These are phyloP conservation scores for Pocota personata DNA, from an alignment of 2,888 invertebrate genomes.

Conservation along the genomic window DNA sequence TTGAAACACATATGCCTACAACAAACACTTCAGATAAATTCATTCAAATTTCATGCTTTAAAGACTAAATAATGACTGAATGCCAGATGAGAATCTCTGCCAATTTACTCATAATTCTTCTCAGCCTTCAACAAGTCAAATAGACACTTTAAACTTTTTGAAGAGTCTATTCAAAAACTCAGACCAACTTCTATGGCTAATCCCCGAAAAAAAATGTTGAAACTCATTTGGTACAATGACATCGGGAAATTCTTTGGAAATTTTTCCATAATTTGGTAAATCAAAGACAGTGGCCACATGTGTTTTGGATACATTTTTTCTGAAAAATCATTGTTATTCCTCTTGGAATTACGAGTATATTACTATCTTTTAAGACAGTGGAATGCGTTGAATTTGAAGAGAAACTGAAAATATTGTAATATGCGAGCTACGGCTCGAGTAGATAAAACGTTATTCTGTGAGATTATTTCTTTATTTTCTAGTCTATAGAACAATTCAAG, in stretches of 20 bases:
- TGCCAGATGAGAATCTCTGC: not conserved
- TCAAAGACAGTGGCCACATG: not conserved
- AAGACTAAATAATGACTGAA: not conserved
- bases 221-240: not conserved
- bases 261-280: not conserved
- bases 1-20: not conserved
- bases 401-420: not conserved
- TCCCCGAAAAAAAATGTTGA: not conserved
- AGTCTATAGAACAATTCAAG: too few relatives aligned
- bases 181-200: not conserved
- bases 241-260: not conserved
- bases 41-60: slow-evolving; percentile 2
- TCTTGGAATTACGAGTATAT: not conserved
- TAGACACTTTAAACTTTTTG: not conserved
- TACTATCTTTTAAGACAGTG: not conserved
- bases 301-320: not conserved
- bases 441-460: too few relatives aligned
- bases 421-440: too few relatives aligned
- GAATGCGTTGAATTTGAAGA: not conserved
- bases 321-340: not conserved
- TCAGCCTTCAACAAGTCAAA: not conserved
- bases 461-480: too few relatives aligned
- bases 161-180: not conserved
- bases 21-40: slow-evolving; percentile 9
- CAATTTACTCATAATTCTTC: not conserved